These are phyloP conservation scores for Actias luna DNA, from an alignment of 2,888 invertebrate genomes.

Conservation along the genomic window DNA sequence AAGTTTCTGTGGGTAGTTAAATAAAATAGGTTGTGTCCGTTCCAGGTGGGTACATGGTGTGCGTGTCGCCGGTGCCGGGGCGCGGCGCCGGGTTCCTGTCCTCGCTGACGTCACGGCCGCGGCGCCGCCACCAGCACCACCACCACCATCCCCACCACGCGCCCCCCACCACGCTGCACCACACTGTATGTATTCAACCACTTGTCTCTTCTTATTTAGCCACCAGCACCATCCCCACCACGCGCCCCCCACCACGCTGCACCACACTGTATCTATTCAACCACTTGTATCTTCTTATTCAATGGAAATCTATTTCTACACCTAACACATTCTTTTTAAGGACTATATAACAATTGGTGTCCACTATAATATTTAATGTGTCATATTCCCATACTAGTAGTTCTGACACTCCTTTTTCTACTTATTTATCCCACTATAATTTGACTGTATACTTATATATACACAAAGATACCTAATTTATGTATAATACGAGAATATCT, in stretches of 20 bases:
- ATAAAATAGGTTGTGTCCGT: background rate
- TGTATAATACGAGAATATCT: too few relatives aligned
- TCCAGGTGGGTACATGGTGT: slow-evolving; percentile 47
- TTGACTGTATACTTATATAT: too few relatives aligned
- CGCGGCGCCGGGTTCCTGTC: slow-evolving; percentile 51
- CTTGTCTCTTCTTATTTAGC: background rate
- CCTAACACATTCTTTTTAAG: too few relatives aligned
- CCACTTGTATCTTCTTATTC: background rate
- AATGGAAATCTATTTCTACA: too few relatives aligned
- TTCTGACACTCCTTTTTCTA: too few relatives aligned
- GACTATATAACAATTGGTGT: too few relatives aligned
- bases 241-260: slow-evolving; percentile 36
- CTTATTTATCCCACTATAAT: too few relatives aligned
- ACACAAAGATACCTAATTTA: too few relatives aligned
- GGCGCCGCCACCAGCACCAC: slow-evolving; percentile 80
- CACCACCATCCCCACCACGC: slow-evolving; percentile 43
- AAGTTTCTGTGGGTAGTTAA: background rate
- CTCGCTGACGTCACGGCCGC: slow-evolving; percentile 58
- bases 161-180: slow-evolving; percentile 39
- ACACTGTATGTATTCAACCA: slow-evolving; percentile 33
- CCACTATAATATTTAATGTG: too few relatives aligned
- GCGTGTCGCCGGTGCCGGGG: slow-evolving; percentile 48
- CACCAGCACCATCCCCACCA: slow-evolving; percentile 53
- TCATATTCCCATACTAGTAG: too few relatives aligned
- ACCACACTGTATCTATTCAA: slow-evolving; percentile 37